Conservation (phyloP, 2,113 vertebrate species). For the Odontophorus gujanensis region DNA sequence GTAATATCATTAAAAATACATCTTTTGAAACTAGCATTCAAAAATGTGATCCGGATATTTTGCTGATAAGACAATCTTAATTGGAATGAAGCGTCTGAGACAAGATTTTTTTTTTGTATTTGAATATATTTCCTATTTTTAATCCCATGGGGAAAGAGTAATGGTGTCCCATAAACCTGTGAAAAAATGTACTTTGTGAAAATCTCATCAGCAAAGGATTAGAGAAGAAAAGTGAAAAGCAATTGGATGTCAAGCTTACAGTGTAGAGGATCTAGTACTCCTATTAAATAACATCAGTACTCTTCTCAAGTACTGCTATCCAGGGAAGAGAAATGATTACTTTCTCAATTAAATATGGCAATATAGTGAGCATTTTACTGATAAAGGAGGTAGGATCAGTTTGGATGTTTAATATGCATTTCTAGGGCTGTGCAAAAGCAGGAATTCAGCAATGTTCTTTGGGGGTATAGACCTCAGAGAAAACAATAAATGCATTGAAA, state of each 20-base stretch:
- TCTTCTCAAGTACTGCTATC: not conserved
- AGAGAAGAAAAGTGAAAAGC: not conserved
- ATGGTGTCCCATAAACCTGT: not conserved
- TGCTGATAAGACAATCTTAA: not conserved
- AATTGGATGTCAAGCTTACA: not conserved
- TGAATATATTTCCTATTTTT: not conserved
- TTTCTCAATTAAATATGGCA: not conserved
- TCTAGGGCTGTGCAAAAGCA: not conserved
- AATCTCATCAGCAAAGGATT: not conserved
- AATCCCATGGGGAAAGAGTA: not conserved
- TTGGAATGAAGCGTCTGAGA: not conserved
- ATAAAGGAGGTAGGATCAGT: not conserved
- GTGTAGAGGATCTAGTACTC: not conserved
- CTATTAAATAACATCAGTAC: not conserved
- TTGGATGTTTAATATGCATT: not conserved
- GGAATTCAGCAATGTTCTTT: not conserved
- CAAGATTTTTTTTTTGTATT: fast-evolving
- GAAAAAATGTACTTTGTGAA: not conserved
- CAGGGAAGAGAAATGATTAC: not conserved
- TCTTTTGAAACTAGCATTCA: not conserved
- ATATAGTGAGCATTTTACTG: not conserved
- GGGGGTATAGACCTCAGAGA: not conserved
- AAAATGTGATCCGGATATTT: not conserved
- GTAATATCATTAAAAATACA: not conserved
- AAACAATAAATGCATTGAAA: not conserved